Evolutionary conservation across 2,888 invertebrate genomes (phyloP), one percentile per base, ranked within the genome.

Genomic region (Leptogaster cylindrica): DNA sequence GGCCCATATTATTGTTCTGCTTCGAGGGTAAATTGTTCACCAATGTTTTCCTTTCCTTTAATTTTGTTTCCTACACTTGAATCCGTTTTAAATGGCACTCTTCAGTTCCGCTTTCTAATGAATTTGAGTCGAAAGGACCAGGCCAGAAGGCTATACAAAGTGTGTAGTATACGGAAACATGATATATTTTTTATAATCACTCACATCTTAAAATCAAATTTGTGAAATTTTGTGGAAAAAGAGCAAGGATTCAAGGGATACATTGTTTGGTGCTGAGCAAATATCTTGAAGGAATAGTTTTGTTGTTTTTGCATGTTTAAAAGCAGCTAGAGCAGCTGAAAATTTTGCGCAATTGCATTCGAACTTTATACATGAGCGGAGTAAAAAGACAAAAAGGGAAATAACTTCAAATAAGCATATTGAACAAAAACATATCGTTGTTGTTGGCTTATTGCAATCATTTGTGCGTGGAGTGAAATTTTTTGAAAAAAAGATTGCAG

Each of bases 1-100:
- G 58, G 58, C 58, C 25, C 41, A 12, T 25, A 23, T 58, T 39
- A 58, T 58, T 58, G 58, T 58, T 39, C 39, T 39, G 39, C 58
- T 39, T n/a, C 7, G 23, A 23, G 58, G 58, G 36, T 27, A 41
- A 58, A 58, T 58, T 58, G 58, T 58, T 36, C 36, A n/a, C 10
- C 12, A 10, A 33, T 18, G 55, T 20, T 55, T 31, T 20, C 41
- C 58, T 39, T 58, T 36, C 41, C 41, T 27, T 6, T 8, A 41
- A 41, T 58, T 58, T 58, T 58, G 58, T 58, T 58, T 58, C 58
- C 39, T 39, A 39, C 12, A 39, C 58, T 58, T 58, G 39, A 58
- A 16, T 39, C 58, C 14, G 25, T 36, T n/a, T 58, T 41, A 39
- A 25, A 41, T 41, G 41, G 58, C 25, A 25, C 58, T 36, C 58